A percentile compares a stretch with the other conserved stretches of the same genome.
phyloP scores from a whole-genome alignment of 2,797 vertebrate genomes.

The Hoplostethus mediterraneus region DNA sequence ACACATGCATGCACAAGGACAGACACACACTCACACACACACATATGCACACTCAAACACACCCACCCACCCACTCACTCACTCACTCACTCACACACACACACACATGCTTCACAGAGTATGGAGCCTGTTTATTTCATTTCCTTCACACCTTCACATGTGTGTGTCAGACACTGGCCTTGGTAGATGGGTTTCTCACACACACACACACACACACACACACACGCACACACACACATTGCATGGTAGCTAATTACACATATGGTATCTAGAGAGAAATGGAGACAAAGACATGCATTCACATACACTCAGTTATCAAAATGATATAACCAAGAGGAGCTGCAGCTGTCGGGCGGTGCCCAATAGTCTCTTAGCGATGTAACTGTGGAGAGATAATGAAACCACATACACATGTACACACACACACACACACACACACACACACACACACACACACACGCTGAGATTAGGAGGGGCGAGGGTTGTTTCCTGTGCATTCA shows the following conservation, averaged over 20 bases:
- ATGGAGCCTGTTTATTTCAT: slow-evolving; percentile 45
- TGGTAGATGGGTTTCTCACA: slow-evolving; percentile 33
- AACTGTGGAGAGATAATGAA: slow-evolving; percentile 53
- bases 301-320: slow-evolving; percentile 57
- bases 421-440: slow-evolving; percentile 30
- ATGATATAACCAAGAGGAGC: slow-evolving; percentile 44
- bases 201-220: slow-evolving; percentile 32
- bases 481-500: slow-evolving; percentile 21
- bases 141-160: slow-evolving; percentile 70
- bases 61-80: slow-evolving; percentile 10
- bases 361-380: slow-evolving; percentile 34
- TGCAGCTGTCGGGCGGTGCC: slow-evolving; percentile 62
- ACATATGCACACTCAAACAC: slow-evolving; percentile 36
- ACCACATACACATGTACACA: slow-evolving; percentile 12
- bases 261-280: slow-evolving; percentile 27
- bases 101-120: neutral
- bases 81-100: neutral
- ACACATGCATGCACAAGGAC: neutral
- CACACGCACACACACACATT: slow-evolving; percentile 13
- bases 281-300: slow-evolving; percentile 58
- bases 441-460: slow-evolving; percentile 13
- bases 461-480: slow-evolving; percentile 20
- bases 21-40: slow-evolving; percentile 13
- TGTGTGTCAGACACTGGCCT: slow-evolving; percentile 54
- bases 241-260: slow-evolving; percentile 13